A percentile compares a stretch with the other conserved stretches of the same genome.
These are phyloP conservation scores for Arion vulgaris DNA, from an alignment of 1,140 invertebrate genomes.

Conservation along the genomic window DNA sequence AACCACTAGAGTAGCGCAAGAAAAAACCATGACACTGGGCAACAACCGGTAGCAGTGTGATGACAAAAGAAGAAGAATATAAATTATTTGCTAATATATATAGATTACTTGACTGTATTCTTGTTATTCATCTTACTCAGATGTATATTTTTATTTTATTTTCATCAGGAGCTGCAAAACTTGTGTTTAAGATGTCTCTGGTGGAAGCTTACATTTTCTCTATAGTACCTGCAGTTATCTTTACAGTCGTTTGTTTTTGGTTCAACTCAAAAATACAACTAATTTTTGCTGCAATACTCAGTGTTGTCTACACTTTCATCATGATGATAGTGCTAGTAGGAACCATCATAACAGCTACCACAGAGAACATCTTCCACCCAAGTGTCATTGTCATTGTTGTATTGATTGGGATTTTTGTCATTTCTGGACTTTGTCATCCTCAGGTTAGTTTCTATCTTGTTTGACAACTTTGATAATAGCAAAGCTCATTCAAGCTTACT, in stretches of 20 bases:
- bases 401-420: constrained; percentile 61
- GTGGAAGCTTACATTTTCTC: constrained; percentile 71
- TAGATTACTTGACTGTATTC: no score
- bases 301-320: constrained; percentile 61
- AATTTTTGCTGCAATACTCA: constrained; percentile 53
- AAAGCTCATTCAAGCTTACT: no score
- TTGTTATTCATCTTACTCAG: no score
- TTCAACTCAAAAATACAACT: constrained; percentile 74
- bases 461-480: neutral
- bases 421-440: constrained; percentile 66
- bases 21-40: no score
- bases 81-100: no score
- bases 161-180: constrained; percentile 74
- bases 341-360: constrained; percentile 56
- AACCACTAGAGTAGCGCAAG: no score
- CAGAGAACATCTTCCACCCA: constrained; percentile 55
- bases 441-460: constrained; percentile 30
- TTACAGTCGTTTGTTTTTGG: constrained; percentile 74
- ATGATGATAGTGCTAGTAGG: constrained; percentile 70
- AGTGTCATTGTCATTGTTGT: constrained; percentile 62
- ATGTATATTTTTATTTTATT: no score
- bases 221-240: constrained; percentile 73
- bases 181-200: constrained; percentile 76
- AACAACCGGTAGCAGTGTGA: no score
- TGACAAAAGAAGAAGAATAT: no score